A percentile compares a stretch with the other conserved stretches of the same genome.
Evolutionary conservation across 2,888 invertebrate species (phyloP).

Genomic region (Drosophila barbarae): DNA sequence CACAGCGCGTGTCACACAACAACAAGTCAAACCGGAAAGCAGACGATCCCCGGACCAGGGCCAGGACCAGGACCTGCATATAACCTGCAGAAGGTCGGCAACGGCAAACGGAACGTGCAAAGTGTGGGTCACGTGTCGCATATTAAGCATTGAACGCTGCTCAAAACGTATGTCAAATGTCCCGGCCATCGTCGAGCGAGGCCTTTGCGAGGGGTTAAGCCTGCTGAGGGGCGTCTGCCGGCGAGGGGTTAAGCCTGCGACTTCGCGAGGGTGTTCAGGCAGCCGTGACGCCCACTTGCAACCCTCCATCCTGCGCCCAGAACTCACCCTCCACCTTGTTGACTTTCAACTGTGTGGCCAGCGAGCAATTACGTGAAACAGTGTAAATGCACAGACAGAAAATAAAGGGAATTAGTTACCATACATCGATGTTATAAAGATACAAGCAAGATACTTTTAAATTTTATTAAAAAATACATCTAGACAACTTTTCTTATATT

Average conservation of each 20-base stretch:
- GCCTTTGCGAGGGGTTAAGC: slow-evolving; percentile 13
- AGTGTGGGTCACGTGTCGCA: slow-evolving; percentile 73
- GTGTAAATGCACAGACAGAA: background rate
- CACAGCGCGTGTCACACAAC: slow-evolving; percentile 70
- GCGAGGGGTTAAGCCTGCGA: slow-evolving; percentile 22
- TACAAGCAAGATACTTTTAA: background rate
- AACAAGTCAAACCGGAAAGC: slow-evolving; percentile 76
- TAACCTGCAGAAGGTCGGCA: slow-evolving; percentile 23
- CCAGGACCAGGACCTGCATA: slow-evolving; percentile 62
- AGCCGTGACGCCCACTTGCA: slow-evolving; percentile 63
- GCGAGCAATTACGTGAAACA: slow-evolving; percentile 55
- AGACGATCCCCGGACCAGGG: slow-evolving; percentile 43
- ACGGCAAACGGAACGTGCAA: slow-evolving; percentile 54
- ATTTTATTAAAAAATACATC: background rate
- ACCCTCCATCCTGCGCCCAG: slow-evolving; percentile 46
- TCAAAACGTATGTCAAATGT: slow-evolving; percentile 75
- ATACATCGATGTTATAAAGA: background rate
- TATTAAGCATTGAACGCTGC: slow-evolving; percentile 68
- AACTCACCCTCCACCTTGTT: slow-evolving; percentile 34
- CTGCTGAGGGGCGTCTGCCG: background rate
- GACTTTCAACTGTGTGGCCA: slow-evolving; percentile 67
- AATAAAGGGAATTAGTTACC: background rate
- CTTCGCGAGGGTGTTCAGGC: slow-evolving; percentile 65
- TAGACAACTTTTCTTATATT: too few species aligned
- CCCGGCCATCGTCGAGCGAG: slow-evolving; percentile 22